These are phyloP conservation scores for Lepus timidus DNA, from an alignment of 2,113 vertebrate genomes.

Conservation along the genomic window DNA sequence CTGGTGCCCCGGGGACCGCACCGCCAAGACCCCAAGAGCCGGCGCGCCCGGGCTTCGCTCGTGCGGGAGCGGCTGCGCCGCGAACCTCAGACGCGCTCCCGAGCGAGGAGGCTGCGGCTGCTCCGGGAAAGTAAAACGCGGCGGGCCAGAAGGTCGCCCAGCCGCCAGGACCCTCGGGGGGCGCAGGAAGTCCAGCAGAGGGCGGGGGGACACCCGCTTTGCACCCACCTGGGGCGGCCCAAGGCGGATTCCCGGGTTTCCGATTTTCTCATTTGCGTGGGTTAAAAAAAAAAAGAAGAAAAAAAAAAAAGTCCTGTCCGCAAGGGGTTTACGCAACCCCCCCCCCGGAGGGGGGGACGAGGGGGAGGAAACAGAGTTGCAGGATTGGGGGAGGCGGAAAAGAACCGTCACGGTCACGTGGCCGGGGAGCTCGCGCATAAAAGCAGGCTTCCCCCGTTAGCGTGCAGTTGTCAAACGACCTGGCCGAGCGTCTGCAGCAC, in stretches of 20 bases:
- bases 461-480: slow-evolving; percentile 68
- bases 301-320: background rate
- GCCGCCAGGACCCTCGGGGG: too few relatives aligned
- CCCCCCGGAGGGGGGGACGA: too few relatives aligned
- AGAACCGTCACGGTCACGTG: slow-evolving; percentile 59
- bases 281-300: background rate
- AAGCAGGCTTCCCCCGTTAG: slow-evolving; percentile 51
- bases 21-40: too few relatives aligned
- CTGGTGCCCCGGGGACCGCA: too few relatives aligned
- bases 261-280: background rate
- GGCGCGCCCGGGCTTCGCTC: too few relatives aligned
- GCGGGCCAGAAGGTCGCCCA: background rate
- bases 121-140: too few relatives aligned
- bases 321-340: slow-evolving; percentile 38
- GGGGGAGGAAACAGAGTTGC: background rate
- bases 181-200: too few relatives aligned
- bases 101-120: too few relatives aligned
- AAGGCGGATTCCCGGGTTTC: background rate
- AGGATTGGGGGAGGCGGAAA: background rate
- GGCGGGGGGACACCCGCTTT: background rate
- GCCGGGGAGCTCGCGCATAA: slow-evolving; percentile 30
- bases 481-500: background rate
- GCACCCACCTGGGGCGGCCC: background rate
- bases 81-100: too few relatives aligned
- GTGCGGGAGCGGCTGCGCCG: too few relatives aligned